Percentiles rank a stretch among this genome's conserved stretches.
phyloP scores from a whole-genome alignment of 92 coral and sea anemone genomes.

The Siderastrea siderea region DNA sequence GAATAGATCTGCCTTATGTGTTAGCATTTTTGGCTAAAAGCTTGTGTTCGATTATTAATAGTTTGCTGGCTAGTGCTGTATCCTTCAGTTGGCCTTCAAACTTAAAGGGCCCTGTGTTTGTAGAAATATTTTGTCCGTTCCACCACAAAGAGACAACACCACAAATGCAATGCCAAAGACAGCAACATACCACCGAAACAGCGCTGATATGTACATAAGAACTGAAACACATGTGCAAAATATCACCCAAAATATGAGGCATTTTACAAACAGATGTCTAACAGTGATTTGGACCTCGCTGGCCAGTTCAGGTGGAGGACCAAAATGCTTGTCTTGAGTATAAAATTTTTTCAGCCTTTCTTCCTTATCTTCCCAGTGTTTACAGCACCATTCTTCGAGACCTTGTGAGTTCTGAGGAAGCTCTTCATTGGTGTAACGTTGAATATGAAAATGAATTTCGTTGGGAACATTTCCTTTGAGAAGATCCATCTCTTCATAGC shows the following conservation, averaged over 20 bases:
- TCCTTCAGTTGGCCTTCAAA: constrained; percentile 15
- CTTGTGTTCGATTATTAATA: no score
- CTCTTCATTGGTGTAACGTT: constrained; percentile 76
- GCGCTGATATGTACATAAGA: constrained; percentile 50
- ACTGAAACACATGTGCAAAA: constrained; percentile 51
- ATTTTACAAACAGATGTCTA: constrained; percentile 54
- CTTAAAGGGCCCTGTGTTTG: background rate
- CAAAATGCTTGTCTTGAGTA: constrained; percentile 64
- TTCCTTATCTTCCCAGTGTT: constrained; percentile 92
- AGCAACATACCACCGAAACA: constrained; percentile 78
- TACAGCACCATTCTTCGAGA: constrained; percentile 90
- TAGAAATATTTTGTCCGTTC: constrained; percentile 44
- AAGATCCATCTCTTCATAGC: constrained; percentile 84
- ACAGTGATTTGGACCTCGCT: constrained; percentile 48
- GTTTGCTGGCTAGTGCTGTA: background rate
- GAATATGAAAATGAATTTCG: constrained; percentile 93
- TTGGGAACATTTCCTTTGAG: constrained; percentile 83
- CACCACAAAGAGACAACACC: constrained; percentile 28
- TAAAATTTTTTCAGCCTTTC: constrained; percentile 79
- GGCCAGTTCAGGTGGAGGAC: constrained; percentile 51
- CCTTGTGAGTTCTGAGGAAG: constrained; percentile 79
- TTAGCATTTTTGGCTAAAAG: no score
- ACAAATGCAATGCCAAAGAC: background rate
- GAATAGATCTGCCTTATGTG: no score
- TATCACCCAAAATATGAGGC: constrained; percentile 75